Conservation (phyloP, 2,888 invertebrate species). For the Limnephilus marmoratus region DNA sequence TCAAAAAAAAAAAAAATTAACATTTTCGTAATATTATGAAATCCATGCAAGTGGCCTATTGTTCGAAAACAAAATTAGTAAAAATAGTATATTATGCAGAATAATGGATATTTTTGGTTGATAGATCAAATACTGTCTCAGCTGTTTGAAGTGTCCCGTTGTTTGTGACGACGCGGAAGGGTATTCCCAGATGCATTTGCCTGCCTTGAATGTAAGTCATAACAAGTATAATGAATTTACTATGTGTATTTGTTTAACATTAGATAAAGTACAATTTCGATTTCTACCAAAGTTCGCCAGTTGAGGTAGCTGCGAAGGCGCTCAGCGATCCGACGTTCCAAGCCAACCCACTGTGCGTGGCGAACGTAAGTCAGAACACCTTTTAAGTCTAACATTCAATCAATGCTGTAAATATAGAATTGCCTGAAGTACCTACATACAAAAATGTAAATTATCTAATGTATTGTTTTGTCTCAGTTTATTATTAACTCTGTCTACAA, state of each 20-base stretch:
- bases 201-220: slow-evolving; percentile 75
- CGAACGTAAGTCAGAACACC: slow-evolving; percentile 80
- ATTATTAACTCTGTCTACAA: not conserved
- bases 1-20: too few species aligned
- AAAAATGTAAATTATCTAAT: not conserved
- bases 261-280: slow-evolving; percentile 67
- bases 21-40: too few species aligned
- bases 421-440: not conserved
- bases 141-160: slow-evolving; percentile 82
- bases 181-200: slow-evolving; percentile 79
- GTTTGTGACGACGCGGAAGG: slow-evolving; percentile 81
- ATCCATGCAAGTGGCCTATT: too few species aligned
- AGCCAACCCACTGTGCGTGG: slow-evolving; percentile 80
- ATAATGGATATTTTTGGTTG: slow-evolving; percentile 65
- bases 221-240: slow-evolving; percentile 2
- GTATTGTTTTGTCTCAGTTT: not conserved
- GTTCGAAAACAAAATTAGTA: too few species aligned
- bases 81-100: not conserved
- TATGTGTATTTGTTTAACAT: slow-evolving; percentile 42
- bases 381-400: not conserved
- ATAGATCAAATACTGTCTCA: slow-evolving; percentile 88
- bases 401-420: slow-evolving; percentile 18
- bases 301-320: slow-evolving; percentile 78
- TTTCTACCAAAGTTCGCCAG: slow-evolving; percentile 80
- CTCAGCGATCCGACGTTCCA: slow-evolving; percentile 80